Conservation (phyloP, 2,797 vertebrate species). For the Chloroceryle amazona region DNA sequence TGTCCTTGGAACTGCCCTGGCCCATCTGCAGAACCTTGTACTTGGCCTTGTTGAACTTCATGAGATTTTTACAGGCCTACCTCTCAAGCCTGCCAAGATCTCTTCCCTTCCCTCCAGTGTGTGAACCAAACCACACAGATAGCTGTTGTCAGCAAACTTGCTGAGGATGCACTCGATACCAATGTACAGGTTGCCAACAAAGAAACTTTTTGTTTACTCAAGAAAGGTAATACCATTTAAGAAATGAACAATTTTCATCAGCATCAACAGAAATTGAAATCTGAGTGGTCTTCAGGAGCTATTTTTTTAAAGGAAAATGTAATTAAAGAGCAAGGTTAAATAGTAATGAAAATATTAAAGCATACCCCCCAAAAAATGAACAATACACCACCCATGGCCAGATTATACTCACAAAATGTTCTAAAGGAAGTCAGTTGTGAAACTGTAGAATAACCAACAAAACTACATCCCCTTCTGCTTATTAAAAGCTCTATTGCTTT, state of each 20-base stretch:
- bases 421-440: not conserved
- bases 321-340: not conserved
- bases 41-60: not conserved
- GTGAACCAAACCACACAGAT: too few species aligned
- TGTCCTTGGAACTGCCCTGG: not conserved
- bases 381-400: not conserved
- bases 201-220: not conserved
- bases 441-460: not conserved
- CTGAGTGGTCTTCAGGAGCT: not conserved
- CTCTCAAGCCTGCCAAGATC: not conserved
- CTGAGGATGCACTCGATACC: not conserved
- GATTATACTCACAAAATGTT: not conserved
- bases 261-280: not conserved
- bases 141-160: not conserved
- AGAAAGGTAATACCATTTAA: not conserved
- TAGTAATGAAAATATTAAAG: not conserved
- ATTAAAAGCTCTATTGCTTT: slow-evolving; percentile 29
- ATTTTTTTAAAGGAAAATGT: not conserved
- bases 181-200: not conserved
- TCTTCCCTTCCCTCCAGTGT: not conserved
- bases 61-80: not conserved
- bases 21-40: not conserved
- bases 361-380: not conserved
- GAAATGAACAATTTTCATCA: not conserved
- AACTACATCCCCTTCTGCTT: not conserved